Evolutionary conservation across 2,113 vertebrate species (phyloP).

Genomic region (Psettodes erumei): DNA sequence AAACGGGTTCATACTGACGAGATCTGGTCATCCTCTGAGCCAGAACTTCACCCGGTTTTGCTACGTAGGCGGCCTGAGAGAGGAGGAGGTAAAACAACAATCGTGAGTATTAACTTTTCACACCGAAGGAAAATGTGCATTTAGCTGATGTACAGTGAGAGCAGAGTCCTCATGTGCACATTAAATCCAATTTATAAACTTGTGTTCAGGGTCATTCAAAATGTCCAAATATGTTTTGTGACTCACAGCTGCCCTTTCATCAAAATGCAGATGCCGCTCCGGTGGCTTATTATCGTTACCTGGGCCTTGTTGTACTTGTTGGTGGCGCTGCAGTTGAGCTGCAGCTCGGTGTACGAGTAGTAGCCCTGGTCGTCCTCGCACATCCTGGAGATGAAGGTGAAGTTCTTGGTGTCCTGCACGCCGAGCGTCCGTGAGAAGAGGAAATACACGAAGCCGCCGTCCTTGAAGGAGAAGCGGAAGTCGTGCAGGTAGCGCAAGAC

Average conservation of each 20-base stretch:
- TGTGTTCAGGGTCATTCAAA: constrained; percentile 31
- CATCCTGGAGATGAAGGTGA: constrained; percentile 90
- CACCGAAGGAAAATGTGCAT: not conserved
- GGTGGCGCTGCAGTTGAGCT: constrained; percentile 84
- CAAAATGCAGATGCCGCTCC: not conserved
- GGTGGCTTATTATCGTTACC: constrained; percentile 21
- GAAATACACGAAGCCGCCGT: constrained; percentile 88
- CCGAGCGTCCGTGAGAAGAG: constrained; percentile 90
- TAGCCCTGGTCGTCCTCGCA: constrained; percentile 90
- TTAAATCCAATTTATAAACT: constrained; percentile 13
- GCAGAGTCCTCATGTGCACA: not conserved
- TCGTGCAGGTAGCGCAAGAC: constrained; percentile 82
- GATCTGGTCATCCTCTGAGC: constrained; percentile 73
- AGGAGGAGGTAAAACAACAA: not conserved
- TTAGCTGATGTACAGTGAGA: not conserved
- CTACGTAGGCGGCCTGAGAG: constrained; percentile 85
- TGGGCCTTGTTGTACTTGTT: constrained; percentile 86
- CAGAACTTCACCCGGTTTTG: constrained; percentile 78
- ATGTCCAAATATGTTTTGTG: constrained; percentile 8
- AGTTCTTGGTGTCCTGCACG: constrained; percentile 84
- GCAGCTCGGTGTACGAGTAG: constrained; percentile 96
- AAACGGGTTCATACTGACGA: constrained; percentile 32
- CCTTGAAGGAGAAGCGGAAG: constrained; percentile 88
- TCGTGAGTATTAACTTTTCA: not conserved
- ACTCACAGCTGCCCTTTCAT: constrained; percentile 7